Percentiles rank a stretch among this genome's conserved stretches.
phyloP scores from a whole-genome alignment of 2,797 vertebrate genomes.

The Pampus argenteus region DNA sequence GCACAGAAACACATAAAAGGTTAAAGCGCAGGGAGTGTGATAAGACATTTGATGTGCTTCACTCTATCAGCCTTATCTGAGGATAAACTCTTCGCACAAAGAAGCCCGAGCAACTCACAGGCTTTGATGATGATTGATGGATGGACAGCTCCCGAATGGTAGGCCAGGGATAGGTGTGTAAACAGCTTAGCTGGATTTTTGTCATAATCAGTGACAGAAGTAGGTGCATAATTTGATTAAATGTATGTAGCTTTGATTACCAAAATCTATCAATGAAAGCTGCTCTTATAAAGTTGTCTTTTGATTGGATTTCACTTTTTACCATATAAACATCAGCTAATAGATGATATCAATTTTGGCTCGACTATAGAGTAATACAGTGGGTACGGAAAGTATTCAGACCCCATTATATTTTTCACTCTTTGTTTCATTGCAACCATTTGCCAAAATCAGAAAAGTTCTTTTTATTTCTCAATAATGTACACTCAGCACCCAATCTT shows the following conservation, averaged over 20 bases:
- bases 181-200: conserved; percentile 8
- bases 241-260: conserved; percentile 1
- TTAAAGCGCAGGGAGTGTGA: conserved; percentile 3
- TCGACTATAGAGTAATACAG: too few relatives aligned
- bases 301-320: neutral
- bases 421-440: too few relatives aligned
- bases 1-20: conserved; percentile 1
- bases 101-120: too few relatives aligned
- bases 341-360: neutral
- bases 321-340: neutral
- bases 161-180: conserved; percentile 6
- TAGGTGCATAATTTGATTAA: conserved; percentile 3
- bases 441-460: too few relatives aligned
- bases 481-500: too few relatives aligned
- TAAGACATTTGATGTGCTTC: conserved; percentile 25
- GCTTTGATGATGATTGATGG: conserved; percentile 46
- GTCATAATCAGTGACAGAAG: conserved; percentile 16
- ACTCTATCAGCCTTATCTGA: conserved; percentile 17
- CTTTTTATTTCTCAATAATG: too few relatives aligned
- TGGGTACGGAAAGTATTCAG: too few relatives aligned
- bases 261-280: neutral
- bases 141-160: conserved; percentile 18
- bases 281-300: too few relatives aligned
- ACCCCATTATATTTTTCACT: too few relatives aligned
- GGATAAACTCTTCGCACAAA: conserved; percentile 9